Conservation (phyloP, 2,797 vertebrate species). For the Etheostoma nigrum region DNA sequence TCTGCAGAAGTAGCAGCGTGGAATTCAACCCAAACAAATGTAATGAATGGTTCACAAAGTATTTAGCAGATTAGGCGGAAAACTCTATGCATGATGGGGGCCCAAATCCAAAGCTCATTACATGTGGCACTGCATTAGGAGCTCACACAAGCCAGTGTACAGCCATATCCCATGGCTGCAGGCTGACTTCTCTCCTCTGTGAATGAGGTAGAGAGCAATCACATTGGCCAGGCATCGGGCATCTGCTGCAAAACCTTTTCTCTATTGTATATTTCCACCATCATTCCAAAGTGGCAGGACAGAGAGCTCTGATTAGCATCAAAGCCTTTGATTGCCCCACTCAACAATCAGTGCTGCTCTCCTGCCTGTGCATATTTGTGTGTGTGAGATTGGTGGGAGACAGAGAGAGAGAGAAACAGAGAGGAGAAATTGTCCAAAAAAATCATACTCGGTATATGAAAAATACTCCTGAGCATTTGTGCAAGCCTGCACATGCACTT, state of each 20-base stretch:
- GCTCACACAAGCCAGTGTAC: conserved; percentile 45
- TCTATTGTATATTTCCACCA: conserved; percentile 78
- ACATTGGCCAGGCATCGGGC: conserved; percentile 65
- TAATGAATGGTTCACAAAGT: conserved; percentile 71
- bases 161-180: conserved; percentile 41
- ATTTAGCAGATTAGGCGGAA: conserved; percentile 73
- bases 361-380: conserved; percentile 42
- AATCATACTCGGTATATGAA: conserved; percentile 2
- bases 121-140: conserved; percentile 63
- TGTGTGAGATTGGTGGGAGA: conserved; percentile 6
- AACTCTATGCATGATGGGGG: conserved; percentile 57
- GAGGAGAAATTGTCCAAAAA: conserved; percentile 18
- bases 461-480: conserved; percentile 14
- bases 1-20: conserved; percentile 45
- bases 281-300: conserved; percentile 70
- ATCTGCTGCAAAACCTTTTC: conserved; percentile 68
- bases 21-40: conserved; percentile 72
- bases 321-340: conserved; percentile 85
- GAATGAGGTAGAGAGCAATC: conserved; percentile 74
- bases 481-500: conserved; percentile 5
- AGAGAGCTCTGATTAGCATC: conserved; percentile 83
- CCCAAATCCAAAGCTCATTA: conserved; percentile 76
- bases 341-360: conserved; percentile 81
- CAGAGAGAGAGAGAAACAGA: neutral
- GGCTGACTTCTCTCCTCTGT: conserved; percentile 65